Evolutionary conservation across 2,113 vertebrate genomes (phyloP).

Genomic region (Brienomyrus longianalis): DNA sequence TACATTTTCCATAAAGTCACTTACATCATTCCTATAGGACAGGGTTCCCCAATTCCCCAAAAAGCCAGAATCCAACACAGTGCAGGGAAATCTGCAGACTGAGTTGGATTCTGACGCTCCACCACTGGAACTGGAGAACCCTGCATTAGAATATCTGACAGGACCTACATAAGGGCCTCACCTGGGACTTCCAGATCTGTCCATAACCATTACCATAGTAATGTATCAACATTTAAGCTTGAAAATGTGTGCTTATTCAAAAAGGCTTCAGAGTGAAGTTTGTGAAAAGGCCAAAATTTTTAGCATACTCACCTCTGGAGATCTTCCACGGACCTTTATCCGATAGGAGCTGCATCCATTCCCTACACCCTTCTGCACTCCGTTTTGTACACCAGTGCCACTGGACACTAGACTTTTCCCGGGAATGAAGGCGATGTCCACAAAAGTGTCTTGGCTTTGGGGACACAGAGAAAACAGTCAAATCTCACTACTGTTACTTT

Average conservation of each 20-base stretch:
- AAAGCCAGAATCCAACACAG: neutral
- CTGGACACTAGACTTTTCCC: conserved; percentile 64
- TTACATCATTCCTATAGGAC: neutral
- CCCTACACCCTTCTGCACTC: conserved; percentile 53
- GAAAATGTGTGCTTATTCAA: neutral
- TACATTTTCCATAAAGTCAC: neutral
- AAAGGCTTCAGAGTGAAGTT: neutral
- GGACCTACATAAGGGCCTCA: neutral
- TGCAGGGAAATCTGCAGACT: neutral
- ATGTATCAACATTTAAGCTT: neutral
- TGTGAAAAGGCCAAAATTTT: neutral
- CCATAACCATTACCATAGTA: neutral
- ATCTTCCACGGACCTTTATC: conserved; percentile 70
- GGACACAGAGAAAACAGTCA: neutral
- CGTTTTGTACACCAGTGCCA: conserved; percentile 59
- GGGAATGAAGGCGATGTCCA: conserved; percentile 81
- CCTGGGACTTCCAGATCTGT: neutral
- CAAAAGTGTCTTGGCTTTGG: conserved; percentile 64
- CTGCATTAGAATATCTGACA: neutral
- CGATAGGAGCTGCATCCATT: conserved; percentile 64
- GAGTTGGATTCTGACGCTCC: neutral
- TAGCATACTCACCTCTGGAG: conserved; percentile 65
- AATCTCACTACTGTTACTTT: neutral
- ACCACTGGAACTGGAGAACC: neutral
- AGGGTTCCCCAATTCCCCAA: neutral